Base-by-base conservation (phyloP, 2,888 invertebrate genomes). In the Rhagonycha lutea region DNA sequence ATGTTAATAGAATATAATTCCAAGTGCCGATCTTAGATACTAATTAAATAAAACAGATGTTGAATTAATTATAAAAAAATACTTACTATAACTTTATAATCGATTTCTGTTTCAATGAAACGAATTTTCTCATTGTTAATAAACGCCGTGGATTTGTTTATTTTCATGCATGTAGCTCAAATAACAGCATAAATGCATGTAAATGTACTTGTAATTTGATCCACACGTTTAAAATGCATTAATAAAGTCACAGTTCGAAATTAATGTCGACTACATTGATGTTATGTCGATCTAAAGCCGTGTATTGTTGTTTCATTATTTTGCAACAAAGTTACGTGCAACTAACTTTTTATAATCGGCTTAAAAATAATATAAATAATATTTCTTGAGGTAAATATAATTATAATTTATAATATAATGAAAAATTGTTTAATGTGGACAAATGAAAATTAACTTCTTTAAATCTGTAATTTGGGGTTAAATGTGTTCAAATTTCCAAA, bases 311-410 rank as follows among this genome's bases (percentile, higher is more conserved):
- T 73, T 73, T 77, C 23, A 47, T 65, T 61, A 60, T 23, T 61
- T 12, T 61, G 79, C 79, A 80, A 80, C 78, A 78, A 73, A 74
- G 81, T 85, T 83, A 83, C 83, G 82, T 84, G 84, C 26, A 65
- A 61, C n/a, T 47, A n/a, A n/a, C 32, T 32, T 32, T 28, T 80
- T 72, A 82, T 82, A 84, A 85, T 84, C 84, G 83, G 81, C 81
- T 80, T 81, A 78, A 79, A 80, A 79, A 83, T 83, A 82, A 80
- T 76, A 76, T 74, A 77, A 82, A 81, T n/a, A n/a, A n/a, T n/a
- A n/a, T 79, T 83, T 80, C 62, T n/a, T 18, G 80, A 84, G 83
- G 84, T 84, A 62, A 62, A n/a, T 23, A 14, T 14, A 14, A n/a
- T n/a, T n/a, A n/a, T n/a, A n/a, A n/a, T n/a, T 47, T 61, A 18